These are phyloP conservation scores for Paelopatides confundens DNA, from an alignment of 53 echinoderm and acorn worm species.

Conservation along the genomic window DNA sequence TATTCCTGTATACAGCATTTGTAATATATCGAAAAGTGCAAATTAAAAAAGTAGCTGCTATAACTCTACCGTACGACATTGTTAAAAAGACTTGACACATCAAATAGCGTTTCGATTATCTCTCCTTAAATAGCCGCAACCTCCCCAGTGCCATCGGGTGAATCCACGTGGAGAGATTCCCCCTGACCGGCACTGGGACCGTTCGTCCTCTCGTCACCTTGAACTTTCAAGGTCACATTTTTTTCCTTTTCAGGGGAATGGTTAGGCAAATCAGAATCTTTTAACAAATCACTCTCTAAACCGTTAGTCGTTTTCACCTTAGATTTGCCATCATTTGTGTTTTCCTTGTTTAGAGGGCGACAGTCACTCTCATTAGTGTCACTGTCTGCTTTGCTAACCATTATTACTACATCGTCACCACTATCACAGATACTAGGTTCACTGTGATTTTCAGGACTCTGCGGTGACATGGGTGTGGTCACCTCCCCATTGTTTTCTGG, in stretches of 20 bases:
- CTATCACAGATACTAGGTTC: conserved; percentile 5
- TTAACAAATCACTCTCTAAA: conserved; percentile 1
- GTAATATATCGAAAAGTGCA: not conserved
- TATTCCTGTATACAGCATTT: too few relatives aligned
- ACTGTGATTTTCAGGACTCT: conserved; percentile 28
- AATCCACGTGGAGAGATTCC: not conserved
- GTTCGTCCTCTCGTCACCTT: conserved; percentile 35
- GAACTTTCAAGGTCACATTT: conserved; percentile 3
- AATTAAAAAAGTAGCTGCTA: not conserved
- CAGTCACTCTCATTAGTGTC: conserved; percentile 20
- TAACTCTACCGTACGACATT: not conserved
- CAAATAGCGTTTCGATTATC: not conserved
- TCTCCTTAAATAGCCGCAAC: not conserved
- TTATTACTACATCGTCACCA: not conserved
- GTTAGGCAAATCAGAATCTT: conserved; percentile 27
- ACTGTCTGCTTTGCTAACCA: conserved; percentile 14
- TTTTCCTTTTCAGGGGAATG: conserved; percentile 26
- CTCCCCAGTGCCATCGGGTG: not conserved
- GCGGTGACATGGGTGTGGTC: conserved; percentile 20
- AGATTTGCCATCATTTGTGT: conserved; percentile 2
- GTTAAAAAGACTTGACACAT: not conserved
- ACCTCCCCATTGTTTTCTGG: conserved; percentile 39
- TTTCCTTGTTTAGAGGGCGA: not conserved
- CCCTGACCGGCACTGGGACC: conserved; percentile 21
- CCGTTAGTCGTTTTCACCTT: conserved; percentile 17